phyloP scores from a whole-genome alignment of 2,888 invertebrate species.

The Drosophila aldrichi region DNA sequence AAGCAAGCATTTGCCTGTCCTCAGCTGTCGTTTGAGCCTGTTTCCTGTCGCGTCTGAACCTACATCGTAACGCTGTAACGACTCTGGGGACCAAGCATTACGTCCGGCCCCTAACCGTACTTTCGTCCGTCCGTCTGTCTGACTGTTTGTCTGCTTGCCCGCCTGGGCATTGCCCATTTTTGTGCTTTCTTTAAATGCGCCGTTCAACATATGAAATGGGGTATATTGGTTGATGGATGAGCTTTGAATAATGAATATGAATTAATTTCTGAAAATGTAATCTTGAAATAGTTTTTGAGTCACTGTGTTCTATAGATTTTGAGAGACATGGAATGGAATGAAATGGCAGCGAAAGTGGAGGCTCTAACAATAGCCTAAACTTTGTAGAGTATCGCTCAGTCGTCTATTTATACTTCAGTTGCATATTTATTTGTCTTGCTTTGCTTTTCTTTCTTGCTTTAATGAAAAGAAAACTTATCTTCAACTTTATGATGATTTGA shows the following conservation, averaged over 20 bases:
- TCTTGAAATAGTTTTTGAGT: no score
- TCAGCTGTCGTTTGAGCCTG: slow-evolving; percentile 64
- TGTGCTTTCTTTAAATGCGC: slow-evolving; percentile 14
- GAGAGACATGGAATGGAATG: no score
- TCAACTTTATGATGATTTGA: slow-evolving; percentile 81
- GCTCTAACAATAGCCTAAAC: no score
- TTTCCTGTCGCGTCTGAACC: slow-evolving; percentile 65
- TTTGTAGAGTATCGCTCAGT: slow-evolving; percentile 2
- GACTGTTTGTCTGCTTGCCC: background rate
- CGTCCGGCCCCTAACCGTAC: slow-evolving; percentile 1
- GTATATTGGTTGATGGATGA: background rate
- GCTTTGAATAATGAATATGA: background rate
- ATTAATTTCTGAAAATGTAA: background rate
- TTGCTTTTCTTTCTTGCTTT: slow-evolving; percentile 46
- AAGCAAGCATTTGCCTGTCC: slow-evolving; percentile 25
- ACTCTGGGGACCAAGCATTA: slow-evolving; percentile 38
- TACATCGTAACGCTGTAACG: slow-evolving; percentile 32
- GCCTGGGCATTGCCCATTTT: slow-evolving; percentile 51
- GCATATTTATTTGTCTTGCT: slow-evolving; percentile 9
- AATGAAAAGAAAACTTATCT: slow-evolving; percentile 81
- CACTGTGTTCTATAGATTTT: background rate
- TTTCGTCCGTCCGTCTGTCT: no score
- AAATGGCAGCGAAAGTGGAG: no score
- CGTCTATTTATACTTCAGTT: background rate
- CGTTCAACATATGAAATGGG: background rate